A percentile compares a stretch with the other conserved stretches of the same genome.
Conservation (phyloP, 2,113 vertebrate species). For the Spea bombifrons region DNA sequence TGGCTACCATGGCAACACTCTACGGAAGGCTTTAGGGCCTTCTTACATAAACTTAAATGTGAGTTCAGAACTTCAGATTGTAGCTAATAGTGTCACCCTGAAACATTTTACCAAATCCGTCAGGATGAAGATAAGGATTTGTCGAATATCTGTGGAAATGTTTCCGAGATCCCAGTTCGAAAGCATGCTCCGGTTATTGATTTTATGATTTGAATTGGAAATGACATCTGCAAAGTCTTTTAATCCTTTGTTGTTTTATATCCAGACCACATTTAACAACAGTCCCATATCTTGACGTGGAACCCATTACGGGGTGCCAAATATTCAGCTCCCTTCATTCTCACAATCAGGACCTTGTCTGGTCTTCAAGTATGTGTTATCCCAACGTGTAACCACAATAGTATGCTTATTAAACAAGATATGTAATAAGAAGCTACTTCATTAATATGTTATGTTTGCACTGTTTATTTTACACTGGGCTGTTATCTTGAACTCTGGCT, state of each 20-base stretch:
- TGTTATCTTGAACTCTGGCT: too few relatives aligned
- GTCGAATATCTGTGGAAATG: not conserved
- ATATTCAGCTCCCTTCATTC: not conserved
- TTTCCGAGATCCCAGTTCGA: not conserved
- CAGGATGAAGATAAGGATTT: not conserved
- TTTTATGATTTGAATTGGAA: constrained; percentile 22
- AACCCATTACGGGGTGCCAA: not conserved
- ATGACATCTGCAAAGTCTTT: constrained; percentile 31
- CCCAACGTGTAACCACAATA: too few relatives aligned
- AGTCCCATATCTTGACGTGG: not conserved
- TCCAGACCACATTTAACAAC: constrained; percentile 1
- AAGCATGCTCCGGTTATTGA: not conserved
- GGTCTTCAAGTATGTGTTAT: too few relatives aligned
- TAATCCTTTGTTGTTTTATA: constrained; percentile 41
- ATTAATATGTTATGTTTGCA: too few relatives aligned
- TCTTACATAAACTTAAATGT: not conserved
- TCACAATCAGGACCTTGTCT: not conserved
- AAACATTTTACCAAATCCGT: not conserved
- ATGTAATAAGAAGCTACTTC: too few relatives aligned
- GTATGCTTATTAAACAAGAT: too few relatives aligned
- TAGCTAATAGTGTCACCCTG: not conserved
- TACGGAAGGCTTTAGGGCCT: not conserved
- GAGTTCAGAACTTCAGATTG: not conserved
- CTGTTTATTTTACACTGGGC: too few relatives aligned
- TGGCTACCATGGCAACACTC: not conserved